A percentile compares a stretch with the other conserved stretches of the same genome.
Conservation (phyloP, 2,797 vertebrate species). For the Falco biarmicus region DNA sequence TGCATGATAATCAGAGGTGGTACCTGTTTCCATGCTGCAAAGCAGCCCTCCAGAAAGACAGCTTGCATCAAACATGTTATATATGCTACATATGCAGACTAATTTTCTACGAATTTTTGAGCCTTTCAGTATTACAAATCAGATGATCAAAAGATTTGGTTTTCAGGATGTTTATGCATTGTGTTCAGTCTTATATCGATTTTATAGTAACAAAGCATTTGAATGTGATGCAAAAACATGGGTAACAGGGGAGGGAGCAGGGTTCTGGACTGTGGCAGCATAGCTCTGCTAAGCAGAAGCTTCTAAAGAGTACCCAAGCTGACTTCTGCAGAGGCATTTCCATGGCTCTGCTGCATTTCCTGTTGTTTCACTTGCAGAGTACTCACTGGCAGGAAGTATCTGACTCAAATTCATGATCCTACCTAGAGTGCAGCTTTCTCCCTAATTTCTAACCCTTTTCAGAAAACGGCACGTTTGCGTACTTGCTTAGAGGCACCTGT, state of each 20-base stretch:
- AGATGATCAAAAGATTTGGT: not conserved
- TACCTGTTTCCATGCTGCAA: not conserved
- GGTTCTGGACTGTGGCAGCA: not conserved
- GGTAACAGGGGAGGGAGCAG: not conserved
- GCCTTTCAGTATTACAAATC: not conserved
- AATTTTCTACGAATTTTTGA: not conserved
- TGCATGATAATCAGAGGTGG: not conserved
- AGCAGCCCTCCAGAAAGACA: not conserved
- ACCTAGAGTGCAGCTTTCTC: not conserved
- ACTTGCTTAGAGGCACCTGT: not conserved
- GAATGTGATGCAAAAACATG: not conserved
- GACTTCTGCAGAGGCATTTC: not conserved
- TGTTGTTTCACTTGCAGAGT: not conserved
- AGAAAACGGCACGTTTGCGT: accelerated
- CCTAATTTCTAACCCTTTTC: not conserved
- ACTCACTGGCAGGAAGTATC: not conserved
- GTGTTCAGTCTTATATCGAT: not conserved
- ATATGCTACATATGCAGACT: not conserved
- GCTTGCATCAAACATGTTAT: not conserved
- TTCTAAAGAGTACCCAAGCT: not conserved
- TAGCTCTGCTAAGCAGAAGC: not conserved
- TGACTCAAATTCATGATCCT: not conserved
- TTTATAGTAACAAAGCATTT: not conserved
- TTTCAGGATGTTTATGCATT: not conserved
- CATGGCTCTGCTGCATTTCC: not conserved